Base-by-base conservation (phyloP, 2,797 vertebrate genomes). In the Nasua narica region DNA sequence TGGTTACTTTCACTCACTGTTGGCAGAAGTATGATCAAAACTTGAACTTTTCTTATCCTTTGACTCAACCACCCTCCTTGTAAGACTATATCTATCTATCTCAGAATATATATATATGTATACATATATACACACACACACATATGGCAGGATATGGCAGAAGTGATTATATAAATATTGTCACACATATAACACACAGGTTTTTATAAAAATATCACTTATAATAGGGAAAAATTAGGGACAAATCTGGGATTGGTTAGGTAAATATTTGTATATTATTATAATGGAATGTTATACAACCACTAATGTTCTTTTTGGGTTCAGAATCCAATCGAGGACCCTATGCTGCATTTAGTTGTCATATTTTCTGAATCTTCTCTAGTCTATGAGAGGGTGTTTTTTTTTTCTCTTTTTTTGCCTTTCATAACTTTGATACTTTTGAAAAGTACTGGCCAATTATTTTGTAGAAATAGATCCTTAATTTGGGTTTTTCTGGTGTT, bases 211-310 rank as follows among this genome's bases (percentile, higher is more conserved):
- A 62, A 35, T 79, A 16, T 82, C 19, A 94, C 89, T 93, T 94
- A 67, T 58, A 77, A 35, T 94, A 91, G 54, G 77, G 40, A 96
- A 93, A 60, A 85, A 70, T 21, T 40, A 21, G 76, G 65, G 93
- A 84, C 52, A 58, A 95, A 90, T 85, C 35, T 87, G 35, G 37
- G 35, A 54, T 56, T 58, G 50, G n/a, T 37, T 83, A 90, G 69
- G n/a, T 32, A 72, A 37, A 69, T 82, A 60, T 3, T 35, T 67
- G 9, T 72, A 76, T 43, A 60, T 76, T 23, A 60, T 62, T 85
- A 10, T 37, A 92, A 2, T 62, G 15, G 19, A 92, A 70, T 88
- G 83, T 67, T 58, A 78, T 40, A 46, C 2, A 89, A 13, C 18
- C 46, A 48, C 8, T 78, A 52, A 74, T 60, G 7, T 13, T 1